A percentile compares a stretch with the other conserved stretches of the same genome.
Conservation (phyloP, 2,888 invertebrate genomes). For the Galeopsomyia nigrocyanea region DNA sequence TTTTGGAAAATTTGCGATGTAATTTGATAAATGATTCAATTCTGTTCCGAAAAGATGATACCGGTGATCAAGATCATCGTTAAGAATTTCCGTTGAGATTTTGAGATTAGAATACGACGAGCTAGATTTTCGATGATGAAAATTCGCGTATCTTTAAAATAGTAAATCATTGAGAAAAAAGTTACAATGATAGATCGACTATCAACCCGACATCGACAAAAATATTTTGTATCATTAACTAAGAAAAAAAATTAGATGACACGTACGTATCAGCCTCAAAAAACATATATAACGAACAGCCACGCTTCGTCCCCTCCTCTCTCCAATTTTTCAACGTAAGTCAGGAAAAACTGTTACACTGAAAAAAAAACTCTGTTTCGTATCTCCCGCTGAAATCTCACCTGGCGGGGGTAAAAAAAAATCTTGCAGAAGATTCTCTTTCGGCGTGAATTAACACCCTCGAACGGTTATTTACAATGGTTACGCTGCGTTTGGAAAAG, state of each 20-base stretch:
- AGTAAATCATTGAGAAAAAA: too few relatives aligned
- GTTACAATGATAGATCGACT: too few relatives aligned
- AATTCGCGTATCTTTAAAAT: too few relatives aligned
- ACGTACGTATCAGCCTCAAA: background rate
- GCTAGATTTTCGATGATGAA: too few relatives aligned
- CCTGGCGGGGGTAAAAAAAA: conserved; percentile 1
- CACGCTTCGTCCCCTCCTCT: background rate
- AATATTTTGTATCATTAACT: too few relatives aligned
- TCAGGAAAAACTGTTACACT: background rate
- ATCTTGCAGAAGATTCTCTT: background rate
- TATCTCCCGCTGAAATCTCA: conserved; percentile 2
- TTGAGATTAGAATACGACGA: too few relatives aligned
- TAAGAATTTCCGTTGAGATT: too few relatives aligned
- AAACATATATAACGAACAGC: background rate
- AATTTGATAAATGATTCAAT: too few relatives aligned
- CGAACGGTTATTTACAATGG: conserved; percentile 42
- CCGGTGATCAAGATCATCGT: too few relatives aligned
- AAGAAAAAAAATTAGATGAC: background rate
- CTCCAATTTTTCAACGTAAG: background rate
- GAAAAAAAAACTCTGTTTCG: conserved; percentile 10
- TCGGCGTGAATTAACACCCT: conserved; percentile 39
- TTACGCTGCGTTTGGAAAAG: conserved; percentile 22
- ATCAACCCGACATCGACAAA: too few relatives aligned
- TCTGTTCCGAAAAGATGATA: too few relatives aligned
- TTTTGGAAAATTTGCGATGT: too few relatives aligned